Conservation (phyloP, 2,797 vertebrate species). For the Heteromormyrus szaboi region DNA sequence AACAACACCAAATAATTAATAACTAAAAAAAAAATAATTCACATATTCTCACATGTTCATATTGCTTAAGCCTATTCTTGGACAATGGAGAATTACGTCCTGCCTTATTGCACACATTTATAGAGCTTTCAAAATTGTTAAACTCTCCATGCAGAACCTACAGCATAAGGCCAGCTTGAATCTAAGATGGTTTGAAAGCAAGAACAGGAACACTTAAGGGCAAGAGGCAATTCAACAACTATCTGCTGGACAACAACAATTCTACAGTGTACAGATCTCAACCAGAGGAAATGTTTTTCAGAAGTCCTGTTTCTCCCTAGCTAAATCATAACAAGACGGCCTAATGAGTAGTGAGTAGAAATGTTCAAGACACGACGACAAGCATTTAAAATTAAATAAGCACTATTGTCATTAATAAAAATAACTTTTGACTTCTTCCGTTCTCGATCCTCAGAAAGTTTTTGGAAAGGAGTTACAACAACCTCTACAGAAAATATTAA, state of each 20-base stretch:
- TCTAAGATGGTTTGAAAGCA: constrained; percentile 38
- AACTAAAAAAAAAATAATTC: background rate
- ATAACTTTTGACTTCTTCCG: background rate
- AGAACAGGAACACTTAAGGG: constrained; percentile 17
- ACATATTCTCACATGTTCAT: background rate
- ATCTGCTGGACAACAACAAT: background rate
- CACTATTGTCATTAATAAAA: background rate
- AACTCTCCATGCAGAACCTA: constrained; percentile 9
- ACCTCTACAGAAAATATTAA: background rate
- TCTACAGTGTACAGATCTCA: background rate
- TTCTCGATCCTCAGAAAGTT: background rate
- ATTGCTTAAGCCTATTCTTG: background rate
- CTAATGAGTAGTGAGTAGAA: background rate
- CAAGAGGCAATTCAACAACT: background rate
- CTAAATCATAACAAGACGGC: background rate
- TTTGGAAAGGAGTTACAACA: background rate
- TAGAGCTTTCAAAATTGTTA: background rate
- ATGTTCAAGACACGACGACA: background rate
- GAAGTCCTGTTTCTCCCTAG: background rate
- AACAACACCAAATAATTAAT: background rate
- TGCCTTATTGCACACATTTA: background rate
- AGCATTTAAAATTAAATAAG: background rate
- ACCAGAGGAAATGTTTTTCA: background rate
- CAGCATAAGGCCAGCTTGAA: constrained; percentile 50
- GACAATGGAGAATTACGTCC: background rate